These are phyloP conservation scores for Pocillopora damicornis DNA, from an alignment of 64 coral and sea anemone species.

Conservation along the genomic window DNA sequence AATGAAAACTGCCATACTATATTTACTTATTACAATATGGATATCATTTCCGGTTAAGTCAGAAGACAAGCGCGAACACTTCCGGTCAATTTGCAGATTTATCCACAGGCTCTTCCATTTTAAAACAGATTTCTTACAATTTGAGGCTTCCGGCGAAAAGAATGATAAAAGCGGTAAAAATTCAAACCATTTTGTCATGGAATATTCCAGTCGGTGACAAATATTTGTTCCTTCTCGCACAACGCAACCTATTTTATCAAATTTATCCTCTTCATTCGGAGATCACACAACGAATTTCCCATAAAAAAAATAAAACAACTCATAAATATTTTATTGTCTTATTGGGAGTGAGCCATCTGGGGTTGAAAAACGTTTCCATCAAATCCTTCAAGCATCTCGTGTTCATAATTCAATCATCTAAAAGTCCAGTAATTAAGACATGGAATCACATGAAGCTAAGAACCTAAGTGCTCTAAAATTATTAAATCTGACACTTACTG, in stretches of 20 bases:
- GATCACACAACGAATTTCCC: neutral
- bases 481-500: no score
- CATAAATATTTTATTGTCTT: neutral
- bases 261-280: no score
- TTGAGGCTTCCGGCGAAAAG: neutral
- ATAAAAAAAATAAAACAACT: neutral
- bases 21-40: neutral
- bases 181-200: neutral
- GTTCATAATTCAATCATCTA: no score
- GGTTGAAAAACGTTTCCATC: neutral
- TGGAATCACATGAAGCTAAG: no score
- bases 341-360: neutral
- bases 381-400: no score
- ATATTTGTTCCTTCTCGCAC: no score
- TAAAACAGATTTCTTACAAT: neutral
- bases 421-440: no score
- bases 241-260: no score
- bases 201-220: neutral
- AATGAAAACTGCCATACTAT: neutral
- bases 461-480: no score
- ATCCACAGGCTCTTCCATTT: neutral
- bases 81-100: neutral
- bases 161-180: neutral
- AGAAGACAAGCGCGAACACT: neutral
- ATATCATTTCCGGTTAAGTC: constrained; percentile 19